These are phyloP conservation scores for Choreutis nemorana DNA, from an alignment of 2,888 invertebrate genomes.

Conservation along the genomic window DNA sequence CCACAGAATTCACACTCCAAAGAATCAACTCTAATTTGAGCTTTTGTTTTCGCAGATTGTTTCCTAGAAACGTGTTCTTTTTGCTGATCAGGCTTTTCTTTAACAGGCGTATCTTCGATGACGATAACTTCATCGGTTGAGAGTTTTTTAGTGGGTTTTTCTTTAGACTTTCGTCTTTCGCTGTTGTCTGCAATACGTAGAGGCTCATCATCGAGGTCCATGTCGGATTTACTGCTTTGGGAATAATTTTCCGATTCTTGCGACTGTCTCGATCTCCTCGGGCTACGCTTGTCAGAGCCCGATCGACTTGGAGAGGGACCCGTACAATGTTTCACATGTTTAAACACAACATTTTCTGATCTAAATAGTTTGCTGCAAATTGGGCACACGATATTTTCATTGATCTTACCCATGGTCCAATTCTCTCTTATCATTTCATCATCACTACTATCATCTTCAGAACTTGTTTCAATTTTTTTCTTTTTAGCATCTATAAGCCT, in stretches of 20 bases:
- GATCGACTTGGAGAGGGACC: constrained; percentile 54
- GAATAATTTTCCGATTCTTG: constrained; percentile 36
- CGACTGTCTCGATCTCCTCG: constrained; percentile 20
- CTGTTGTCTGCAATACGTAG: constrained; percentile 22
- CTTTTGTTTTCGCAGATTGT: constrained; percentile 18
- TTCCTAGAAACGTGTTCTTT: constrained; percentile 24
- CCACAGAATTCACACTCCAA: constrained; percentile 53
- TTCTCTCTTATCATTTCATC: constrained; percentile 44
- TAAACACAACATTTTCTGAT: constrained; percentile 58
- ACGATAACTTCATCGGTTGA: constrained; percentile 33
- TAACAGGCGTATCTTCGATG: constrained; percentile 37
- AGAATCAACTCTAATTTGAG: constrained; percentile 19
- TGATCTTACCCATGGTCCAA: constrained; percentile 64
- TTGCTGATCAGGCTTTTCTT: constrained; percentile 20
- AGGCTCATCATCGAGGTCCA: constrained; percentile 15
- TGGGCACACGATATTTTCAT: constrained; percentile 59
- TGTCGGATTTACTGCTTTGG: constrained; percentile 20
- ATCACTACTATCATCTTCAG: constrained; percentile 28
- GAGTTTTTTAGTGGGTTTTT: constrained; percentile 18
- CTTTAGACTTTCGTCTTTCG: constrained; percentile 34
- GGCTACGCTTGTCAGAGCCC: constrained; percentile 41
- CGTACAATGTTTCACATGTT: constrained; percentile 61
- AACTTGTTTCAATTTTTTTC: constrained; percentile 26
- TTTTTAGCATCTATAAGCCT: constrained; percentile 27
- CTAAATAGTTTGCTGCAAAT: constrained; percentile 58